Evolutionary conservation across 1,140 invertebrate species (phyloP).

Genomic region (Triops longicaudatus): DNA sequence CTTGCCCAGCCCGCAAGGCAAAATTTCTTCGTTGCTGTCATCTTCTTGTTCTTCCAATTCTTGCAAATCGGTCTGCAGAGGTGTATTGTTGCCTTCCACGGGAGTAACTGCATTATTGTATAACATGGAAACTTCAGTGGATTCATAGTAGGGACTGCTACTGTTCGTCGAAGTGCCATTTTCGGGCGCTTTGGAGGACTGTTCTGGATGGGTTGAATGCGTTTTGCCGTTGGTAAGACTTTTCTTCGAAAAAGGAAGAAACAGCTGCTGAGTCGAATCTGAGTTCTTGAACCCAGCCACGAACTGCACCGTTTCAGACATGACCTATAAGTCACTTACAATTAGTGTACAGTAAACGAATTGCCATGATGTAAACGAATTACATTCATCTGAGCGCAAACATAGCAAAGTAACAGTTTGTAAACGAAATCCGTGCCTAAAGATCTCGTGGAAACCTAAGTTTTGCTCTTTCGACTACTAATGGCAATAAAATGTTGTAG

Average conservation of each 20-base stretch:
- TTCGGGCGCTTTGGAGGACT: not conserved
- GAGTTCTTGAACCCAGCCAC: not conserved
- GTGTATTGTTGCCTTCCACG: not conserved
- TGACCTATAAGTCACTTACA: not conserved
- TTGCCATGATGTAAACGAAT: too few species aligned
- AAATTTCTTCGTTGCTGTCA: constrained; percentile 44
- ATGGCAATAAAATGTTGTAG: too few species aligned
- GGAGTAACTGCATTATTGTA: not conserved
- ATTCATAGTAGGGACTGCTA: not conserved
- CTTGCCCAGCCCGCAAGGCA: constrained; percentile 55
- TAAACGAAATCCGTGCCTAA: not conserved
- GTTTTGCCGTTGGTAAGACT: not conserved
- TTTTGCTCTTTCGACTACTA: too few species aligned
- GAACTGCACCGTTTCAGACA: constrained; percentile 1
- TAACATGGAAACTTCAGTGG: not conserved
- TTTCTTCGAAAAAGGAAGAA: not conserved
- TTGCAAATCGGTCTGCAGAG: not conserved
- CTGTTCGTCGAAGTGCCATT: not conserved
- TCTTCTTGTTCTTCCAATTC: constrained; percentile 31
- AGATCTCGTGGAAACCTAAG: too few species aligned
- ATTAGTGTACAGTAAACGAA: not conserved
- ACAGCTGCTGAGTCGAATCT: not conserved
- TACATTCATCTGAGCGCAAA: too few species aligned
- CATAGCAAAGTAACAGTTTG: not conserved
- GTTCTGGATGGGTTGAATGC: not conserved